These are phyloP conservation scores for Protonemura montana DNA, from an alignment of 2,888 invertebrate species.

Conservation along the genomic window DNA sequence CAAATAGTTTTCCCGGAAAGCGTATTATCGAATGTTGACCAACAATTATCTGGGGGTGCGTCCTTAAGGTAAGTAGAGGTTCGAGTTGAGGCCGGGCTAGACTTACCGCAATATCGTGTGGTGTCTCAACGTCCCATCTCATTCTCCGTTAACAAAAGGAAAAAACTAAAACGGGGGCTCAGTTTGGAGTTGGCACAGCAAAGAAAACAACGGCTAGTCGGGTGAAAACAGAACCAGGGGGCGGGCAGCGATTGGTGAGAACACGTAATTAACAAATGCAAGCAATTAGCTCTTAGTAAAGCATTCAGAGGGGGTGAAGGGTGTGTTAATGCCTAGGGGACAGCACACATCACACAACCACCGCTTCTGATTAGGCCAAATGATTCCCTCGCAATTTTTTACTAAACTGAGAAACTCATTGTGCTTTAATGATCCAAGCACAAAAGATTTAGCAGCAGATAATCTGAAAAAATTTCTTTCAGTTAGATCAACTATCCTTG, in stretches of 20 bases:
- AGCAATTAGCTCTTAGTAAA: background rate
- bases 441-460: no score
- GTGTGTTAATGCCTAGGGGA: background rate
- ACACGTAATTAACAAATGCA: constrained; percentile 44
- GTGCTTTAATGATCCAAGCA: no score
- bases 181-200: constrained; percentile 35
- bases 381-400: no score
- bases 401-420: no score
- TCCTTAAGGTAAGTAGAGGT: no score
- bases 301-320: background rate
- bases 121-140: constrained; percentile 7
- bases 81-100: background rate
- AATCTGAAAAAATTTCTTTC: no score
- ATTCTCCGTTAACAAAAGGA: background rate
- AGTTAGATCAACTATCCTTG: no score
- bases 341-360: background rate
- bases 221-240: constrained; percentile 14
- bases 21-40: no score
- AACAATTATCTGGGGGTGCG: no score
- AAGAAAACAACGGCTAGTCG: constrained; percentile 18
- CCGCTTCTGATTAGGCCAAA: no score
- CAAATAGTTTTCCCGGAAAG: no score
- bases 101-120: background rate
- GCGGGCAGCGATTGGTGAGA: background rate
- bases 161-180: background rate